These are phyloP conservation scores for Hydractinia symbiolongicarpus DNA, from an alignment of 30 jellyfish, hydroid and myxozoan species.

Conservation along the genomic window DNA sequence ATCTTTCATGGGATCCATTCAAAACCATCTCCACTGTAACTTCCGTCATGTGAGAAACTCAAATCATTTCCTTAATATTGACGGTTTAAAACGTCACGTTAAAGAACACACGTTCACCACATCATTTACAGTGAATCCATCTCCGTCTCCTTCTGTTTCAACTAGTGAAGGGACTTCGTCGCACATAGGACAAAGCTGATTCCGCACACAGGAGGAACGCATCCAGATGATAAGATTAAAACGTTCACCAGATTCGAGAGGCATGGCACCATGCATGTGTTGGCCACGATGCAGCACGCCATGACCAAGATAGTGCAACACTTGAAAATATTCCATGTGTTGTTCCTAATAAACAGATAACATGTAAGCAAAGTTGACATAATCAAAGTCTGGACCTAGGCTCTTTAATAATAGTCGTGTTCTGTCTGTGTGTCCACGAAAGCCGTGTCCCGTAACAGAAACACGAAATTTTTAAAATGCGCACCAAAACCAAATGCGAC, in stretches of 20 bases:
- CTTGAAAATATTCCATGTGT: constrained; percentile 3
- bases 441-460: too few relatives aligned
- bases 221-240: constrained; percentile 78
- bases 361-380: neutral
- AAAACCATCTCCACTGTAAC: too few relatives aligned
- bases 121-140: constrained; percentile 47
- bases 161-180: constrained; percentile 53
- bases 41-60: too few relatives aligned
- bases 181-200: constrained; percentile 82
- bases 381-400: neutral
- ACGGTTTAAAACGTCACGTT: neutral
- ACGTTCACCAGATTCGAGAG: constrained; percentile 66
- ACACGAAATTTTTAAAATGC: too few relatives aligned
- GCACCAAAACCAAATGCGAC: too few relatives aligned
- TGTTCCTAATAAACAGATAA: constrained; percentile 2
- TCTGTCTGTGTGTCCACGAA: too few relatives aligned
- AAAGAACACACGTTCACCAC: constrained; percentile 46
- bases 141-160: constrained; percentile 67
- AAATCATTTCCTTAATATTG: neutral
- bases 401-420: too few relatives aligned
- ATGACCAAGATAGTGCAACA: constrained; percentile 33
- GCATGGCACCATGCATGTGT: constrained; percentile 95
- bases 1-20: too few relatives aligned
- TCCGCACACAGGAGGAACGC: constrained; percentile 73
- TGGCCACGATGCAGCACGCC: constrained; percentile 83